Evolutionary conservation across 2,888 invertebrate genomes (phyloP), one percentile per base, ranked within the genome.

Genomic region (Ischnus inquisitorius): DNA sequence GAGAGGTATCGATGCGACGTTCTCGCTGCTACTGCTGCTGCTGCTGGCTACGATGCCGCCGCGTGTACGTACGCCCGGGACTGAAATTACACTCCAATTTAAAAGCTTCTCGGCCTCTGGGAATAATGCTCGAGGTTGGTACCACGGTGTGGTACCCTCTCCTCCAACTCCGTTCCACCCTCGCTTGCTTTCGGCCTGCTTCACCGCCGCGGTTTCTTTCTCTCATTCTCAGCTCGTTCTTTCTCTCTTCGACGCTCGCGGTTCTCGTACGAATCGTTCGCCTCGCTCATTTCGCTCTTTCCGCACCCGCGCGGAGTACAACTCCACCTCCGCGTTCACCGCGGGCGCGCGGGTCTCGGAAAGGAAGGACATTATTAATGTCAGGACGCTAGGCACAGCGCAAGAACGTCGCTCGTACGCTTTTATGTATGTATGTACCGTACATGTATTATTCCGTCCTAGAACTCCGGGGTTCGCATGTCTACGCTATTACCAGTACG

Each of bases 281-380:
- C 6, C 39, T 65, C 82, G 75, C 78, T 79, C 79, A 74, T 84
- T 79, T 85, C 79, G 84, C 65, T 81, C 78, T 75, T 84, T 84
- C 81, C 81, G 77, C 83, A 67, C 71, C 76, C 83, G 72, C 83
- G 80, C 75, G 72, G 54, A 71, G 74, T 75, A 84, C 75, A 71
- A 79, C 84, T 71, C 82, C 76, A 75, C 69, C 82, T 83, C 41
- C 79, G 41, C 72, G 79, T 81, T 77, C 67, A 67, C 51, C 68
- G 51, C 43, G 60, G 64, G 60, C 19, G 54, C 71, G 62, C 77
- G 67, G 75, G 51, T 34, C 65, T 65, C 68, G 69, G 64, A 75
- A 72, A 90, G 89, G 89, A 89, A 89, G 87, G 89, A 90, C 90
- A 90, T 92, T 92, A 92, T 92, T 92, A 92, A 92, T 90, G 92